These are phyloP conservation scores for Dunckerocampus dactyliophorus DNA, from an alignment of 2,113 vertebrate genomes.

Conservation along the genomic window DNA sequence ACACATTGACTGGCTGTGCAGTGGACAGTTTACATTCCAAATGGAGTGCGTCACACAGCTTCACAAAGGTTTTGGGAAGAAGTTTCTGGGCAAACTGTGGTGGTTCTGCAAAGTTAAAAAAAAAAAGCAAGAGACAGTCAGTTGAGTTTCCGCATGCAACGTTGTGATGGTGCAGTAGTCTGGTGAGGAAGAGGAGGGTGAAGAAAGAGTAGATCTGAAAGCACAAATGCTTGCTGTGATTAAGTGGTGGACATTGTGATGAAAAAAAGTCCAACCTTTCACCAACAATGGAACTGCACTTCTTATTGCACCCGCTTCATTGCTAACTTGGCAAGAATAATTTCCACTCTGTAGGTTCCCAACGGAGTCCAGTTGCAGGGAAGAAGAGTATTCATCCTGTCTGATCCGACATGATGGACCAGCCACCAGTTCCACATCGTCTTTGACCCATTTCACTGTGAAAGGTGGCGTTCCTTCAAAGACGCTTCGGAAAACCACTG, in stretches of 20 bases:
- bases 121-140: slow-evolving; percentile 39
- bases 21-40: slow-evolving; percentile 87
- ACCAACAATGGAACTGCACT: slow-evolving; percentile 81
- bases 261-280: slow-evolving; percentile 69
- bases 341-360: slow-evolving; percentile 77
- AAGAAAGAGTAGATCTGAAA: no score
- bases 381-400: slow-evolving; percentile 79
- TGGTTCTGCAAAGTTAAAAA: slow-evolving; percentile 83
- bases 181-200: background rate
- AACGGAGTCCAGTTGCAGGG: slow-evolving; percentile 83
- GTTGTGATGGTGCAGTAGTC: no score
- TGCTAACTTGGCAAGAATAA: slow-evolving; percentile 88
- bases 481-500: slow-evolving; percentile 81
- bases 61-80: slow-evolving; percentile 80
- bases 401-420: slow-evolving; percentile 82
- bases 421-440: slow-evolving; percentile 79
- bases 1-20: slow-evolving; percentile 78
- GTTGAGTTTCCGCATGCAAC: background rate
- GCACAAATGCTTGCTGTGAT: no score
- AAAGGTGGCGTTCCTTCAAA: slow-evolving; percentile 90
- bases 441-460: slow-evolving; percentile 89
- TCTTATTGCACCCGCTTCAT: slow-evolving; percentile 84
- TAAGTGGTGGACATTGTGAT: no score
- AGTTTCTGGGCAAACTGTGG: slow-evolving; percentile 89
- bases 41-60: slow-evolving; percentile 78